Evolutionary conservation across 2,113 vertebrate genomes (phyloP).

Genomic region (Chaetodon trifascialis): DNA sequence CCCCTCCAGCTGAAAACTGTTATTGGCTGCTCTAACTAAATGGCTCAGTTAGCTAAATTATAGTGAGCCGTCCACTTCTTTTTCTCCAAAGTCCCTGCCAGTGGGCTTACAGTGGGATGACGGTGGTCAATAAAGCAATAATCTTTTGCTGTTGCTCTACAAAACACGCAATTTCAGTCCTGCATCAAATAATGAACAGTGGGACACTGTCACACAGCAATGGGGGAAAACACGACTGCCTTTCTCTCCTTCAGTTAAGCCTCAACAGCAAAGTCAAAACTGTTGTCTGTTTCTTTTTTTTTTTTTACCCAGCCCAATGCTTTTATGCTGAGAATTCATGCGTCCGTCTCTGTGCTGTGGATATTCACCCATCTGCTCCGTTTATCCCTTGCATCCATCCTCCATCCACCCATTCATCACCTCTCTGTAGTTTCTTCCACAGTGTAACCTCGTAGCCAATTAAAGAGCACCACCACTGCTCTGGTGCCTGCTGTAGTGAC

Average conservation of each 20-base stretch:
- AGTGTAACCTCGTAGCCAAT: slow-evolving; percentile 69
- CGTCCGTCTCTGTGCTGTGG: slow-evolving; percentile 24
- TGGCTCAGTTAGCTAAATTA: slow-evolving; percentile 68
- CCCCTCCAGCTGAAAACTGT: slow-evolving; percentile 53
- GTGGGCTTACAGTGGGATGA: slow-evolving; percentile 47
- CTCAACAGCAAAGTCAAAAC: slow-evolving; percentile 41
- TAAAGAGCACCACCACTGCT: slow-evolving; percentile 64
- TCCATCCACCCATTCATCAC: slow-evolving; percentile 56
- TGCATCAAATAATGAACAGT: slow-evolving; percentile 44
- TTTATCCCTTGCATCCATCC: slow-evolving; percentile 31
- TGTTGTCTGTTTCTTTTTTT: slow-evolving; percentile 23
- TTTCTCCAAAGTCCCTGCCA: slow-evolving; percentile 40
- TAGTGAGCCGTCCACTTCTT: slow-evolving; percentile 59
- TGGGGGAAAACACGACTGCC: slow-evolving; percentile 22
- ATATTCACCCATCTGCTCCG: slow-evolving; percentile 48
- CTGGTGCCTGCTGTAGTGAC: slow-evolving; percentile 48
- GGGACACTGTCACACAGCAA: slow-evolving; percentile 12
- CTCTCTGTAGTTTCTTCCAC: slow-evolving; percentile 26
- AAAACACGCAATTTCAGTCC: slow-evolving; percentile 54
- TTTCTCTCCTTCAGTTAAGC: slow-evolving; percentile 36
- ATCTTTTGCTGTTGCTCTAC: slow-evolving; percentile 50
- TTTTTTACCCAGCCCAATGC: slow-evolving; percentile 13
- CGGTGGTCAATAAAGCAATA: slow-evolving; percentile 73
- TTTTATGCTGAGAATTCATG: slow-evolving; percentile 42
- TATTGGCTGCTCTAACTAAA: slow-evolving; percentile 67